phyloP scores from a whole-genome alignment of 2,888 invertebrate species.

The Dynastes tityus region DNA sequence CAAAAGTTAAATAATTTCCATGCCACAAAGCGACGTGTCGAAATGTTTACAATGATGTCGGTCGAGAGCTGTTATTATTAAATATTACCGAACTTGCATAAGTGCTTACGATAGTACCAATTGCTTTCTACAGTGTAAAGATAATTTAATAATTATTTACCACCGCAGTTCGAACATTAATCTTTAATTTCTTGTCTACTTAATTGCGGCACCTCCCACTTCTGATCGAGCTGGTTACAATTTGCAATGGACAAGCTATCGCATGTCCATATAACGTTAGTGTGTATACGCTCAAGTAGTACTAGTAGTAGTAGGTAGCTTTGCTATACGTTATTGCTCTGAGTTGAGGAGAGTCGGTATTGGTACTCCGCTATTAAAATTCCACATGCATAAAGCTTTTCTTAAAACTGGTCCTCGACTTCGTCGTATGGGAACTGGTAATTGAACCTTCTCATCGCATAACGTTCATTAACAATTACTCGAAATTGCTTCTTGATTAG shows the following conservation, averaged over 20 bases:
- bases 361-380: slow-evolving; percentile 31
- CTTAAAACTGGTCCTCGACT: slow-evolving; percentile 21
- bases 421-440: slow-evolving; percentile 18
- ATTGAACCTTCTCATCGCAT: slow-evolving; percentile 36
- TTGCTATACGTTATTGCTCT: slow-evolving; percentile 16
- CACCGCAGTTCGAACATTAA: slow-evolving; percentile 26
- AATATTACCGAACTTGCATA: slow-evolving; percentile 41
- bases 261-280: not conserved
- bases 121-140: slow-evolving; percentile 36
- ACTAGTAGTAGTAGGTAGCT: slow-evolving; percentile 13
- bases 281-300: slow-evolving; percentile 11
- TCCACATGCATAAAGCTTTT: slow-evolving; percentile 23
- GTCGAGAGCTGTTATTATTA: slow-evolving; percentile 14
- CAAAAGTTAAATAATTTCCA: slow-evolving; percentile 7
- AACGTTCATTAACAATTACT: slow-evolving; percentile 38
- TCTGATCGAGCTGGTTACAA: slow-evolving; percentile 42
- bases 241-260: slow-evolving; percentile 25
- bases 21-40: slow-evolving; percentile 17
- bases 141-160: slow-evolving; percentile 48
- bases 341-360: not conserved
- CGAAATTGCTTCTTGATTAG: slow-evolving; percentile 43
- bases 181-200: slow-evolving; percentile 43
- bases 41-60: slow-evolving; percentile 17
- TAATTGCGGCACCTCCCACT: slow-evolving; percentile 42
- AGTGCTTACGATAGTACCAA: slow-evolving; percentile 23